These are phyloP conservation scores for Acheta domesticus DNA, from an alignment of 2,888 invertebrate species.

Conservation along the genomic window DNA sequence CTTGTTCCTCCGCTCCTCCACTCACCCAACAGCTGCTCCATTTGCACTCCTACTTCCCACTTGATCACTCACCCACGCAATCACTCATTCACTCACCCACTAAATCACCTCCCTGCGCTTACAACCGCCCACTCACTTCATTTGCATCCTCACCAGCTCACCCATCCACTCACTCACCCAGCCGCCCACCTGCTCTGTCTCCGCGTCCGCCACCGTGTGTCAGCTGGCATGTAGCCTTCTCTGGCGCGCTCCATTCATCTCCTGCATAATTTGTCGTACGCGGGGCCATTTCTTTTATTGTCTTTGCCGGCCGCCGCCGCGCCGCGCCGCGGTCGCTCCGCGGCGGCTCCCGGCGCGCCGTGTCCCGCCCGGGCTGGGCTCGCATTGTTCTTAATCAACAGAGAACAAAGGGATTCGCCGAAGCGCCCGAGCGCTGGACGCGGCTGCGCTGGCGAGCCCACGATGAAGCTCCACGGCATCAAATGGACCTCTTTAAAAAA, in stretches of 20 bases:
- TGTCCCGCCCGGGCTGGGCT: not conserved
- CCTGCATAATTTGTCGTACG: slow-evolving; percentile 18
- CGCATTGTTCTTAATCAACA: not conserved
- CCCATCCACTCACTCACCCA: not conserved
- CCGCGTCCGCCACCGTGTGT: not conserved
- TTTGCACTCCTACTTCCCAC: no score
- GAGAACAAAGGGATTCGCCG: not conserved
- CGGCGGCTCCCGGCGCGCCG: no score
- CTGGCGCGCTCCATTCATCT: not conserved
- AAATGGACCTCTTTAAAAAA: no score
- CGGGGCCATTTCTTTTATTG: not conserved
- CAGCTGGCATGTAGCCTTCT: not conserved
- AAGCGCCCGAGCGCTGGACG: not conserved
- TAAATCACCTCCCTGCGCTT: no score
- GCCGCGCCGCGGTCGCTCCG: not conserved
- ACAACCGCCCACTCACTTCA: no score
- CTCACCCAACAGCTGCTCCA: no score
- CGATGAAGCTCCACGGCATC: no score
- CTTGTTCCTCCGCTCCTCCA: no score
- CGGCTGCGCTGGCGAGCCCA: no score
- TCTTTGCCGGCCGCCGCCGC: not conserved
- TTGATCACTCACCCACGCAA: no score
- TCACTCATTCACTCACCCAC: no score
- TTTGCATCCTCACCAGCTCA: no score
- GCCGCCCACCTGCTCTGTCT: not conserved